Percentiles rank a stretch among this genome's conserved stretches.
Evolutionary conservation across 2,888 invertebrate species (phyloP).

Genomic region (Campaea margaritaria): DNA sequence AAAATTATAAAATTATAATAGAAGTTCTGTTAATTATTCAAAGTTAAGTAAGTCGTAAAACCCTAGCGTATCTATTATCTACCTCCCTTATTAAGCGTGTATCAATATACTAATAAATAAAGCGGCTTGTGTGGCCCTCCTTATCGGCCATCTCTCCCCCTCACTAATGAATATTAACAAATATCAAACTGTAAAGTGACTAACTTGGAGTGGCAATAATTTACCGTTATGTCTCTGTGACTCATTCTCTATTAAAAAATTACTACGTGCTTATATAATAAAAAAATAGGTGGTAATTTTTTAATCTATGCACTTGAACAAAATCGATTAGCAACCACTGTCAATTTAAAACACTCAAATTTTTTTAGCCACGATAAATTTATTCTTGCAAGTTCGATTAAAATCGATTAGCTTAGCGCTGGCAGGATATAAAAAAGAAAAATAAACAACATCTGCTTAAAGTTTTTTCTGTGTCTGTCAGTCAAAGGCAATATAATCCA

Average conservation of each 20-base stretch:
- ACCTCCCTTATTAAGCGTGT: constrained; percentile 33
- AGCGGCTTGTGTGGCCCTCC: constrained; percentile 41
- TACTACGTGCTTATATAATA: too few relatives aligned
- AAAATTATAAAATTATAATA: too few relatives aligned
- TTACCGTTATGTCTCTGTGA: constrained; percentile 65
- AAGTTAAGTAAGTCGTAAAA: neutral
- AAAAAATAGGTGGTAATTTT: too few relatives aligned
- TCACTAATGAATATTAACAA: constrained; percentile 82
- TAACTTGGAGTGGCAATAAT: constrained; percentile 53
- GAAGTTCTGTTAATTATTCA: neutral
- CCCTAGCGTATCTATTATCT: neutral
- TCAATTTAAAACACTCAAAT: too few relatives aligned
- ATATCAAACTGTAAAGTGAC: constrained; percentile 68
- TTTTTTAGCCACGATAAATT: too few relatives aligned
- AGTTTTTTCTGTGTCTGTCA: too few relatives aligned
- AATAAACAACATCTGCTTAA: too few relatives aligned
- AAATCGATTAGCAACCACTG: too few relatives aligned
- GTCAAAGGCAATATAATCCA: neutral
- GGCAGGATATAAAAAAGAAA: neutral
- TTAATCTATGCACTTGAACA: too few relatives aligned
- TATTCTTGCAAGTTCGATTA: too few relatives aligned
- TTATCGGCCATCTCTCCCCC: constrained; percentile 68
- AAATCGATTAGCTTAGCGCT: too few relatives aligned
- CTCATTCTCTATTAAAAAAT: constrained; percentile 53
- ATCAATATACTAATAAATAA: constrained; percentile 44